These are phyloP conservation scores for Luidia sarsii DNA, from an alignment of 53 echinoderm and acorn worm genomes.

Conservation along the genomic window DNA sequence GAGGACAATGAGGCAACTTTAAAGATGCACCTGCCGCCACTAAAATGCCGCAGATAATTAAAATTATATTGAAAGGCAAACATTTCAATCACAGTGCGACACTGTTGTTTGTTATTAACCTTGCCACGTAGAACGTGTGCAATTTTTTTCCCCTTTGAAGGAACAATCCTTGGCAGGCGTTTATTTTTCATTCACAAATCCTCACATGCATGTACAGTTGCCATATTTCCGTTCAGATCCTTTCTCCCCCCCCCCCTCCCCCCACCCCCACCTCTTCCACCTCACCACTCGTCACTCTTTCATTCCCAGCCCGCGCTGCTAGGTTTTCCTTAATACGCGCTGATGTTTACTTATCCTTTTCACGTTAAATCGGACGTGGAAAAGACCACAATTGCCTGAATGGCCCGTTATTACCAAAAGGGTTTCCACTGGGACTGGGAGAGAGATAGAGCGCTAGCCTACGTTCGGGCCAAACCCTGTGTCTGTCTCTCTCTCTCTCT, in stretches of 20 bases:
- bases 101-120: neutral
- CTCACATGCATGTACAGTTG: slow-evolving; percentile 20
- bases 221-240: slow-evolving; percentile 28
- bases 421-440: slow-evolving; percentile 4
- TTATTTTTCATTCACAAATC: slow-evolving; percentile 56
- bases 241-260: neutral
- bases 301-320: neutral
- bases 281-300: slow-evolving; percentile 18
- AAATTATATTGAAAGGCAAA: no score
- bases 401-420: slow-evolving; percentile 6
- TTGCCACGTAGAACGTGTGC: neutral
- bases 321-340: slow-evolving; percentile 8
- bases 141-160: no score
- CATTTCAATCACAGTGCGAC: no score
- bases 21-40: no score
- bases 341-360: slow-evolving; percentile 50
- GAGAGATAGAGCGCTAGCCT: no score
- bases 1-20: no score
- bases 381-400: slow-evolving; percentile 26
- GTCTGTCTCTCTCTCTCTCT: no score
- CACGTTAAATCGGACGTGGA: slow-evolving; percentile 46
- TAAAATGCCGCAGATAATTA: no score
- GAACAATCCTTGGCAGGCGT: slow-evolving; percentile 17
- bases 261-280: neutral
- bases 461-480: no score